Percentiles rank a stretch among this genome's conserved stretches.
phyloP scores from a whole-genome alignment of 2,888 invertebrate genomes.

The Dasypogon diadema region DNA sequence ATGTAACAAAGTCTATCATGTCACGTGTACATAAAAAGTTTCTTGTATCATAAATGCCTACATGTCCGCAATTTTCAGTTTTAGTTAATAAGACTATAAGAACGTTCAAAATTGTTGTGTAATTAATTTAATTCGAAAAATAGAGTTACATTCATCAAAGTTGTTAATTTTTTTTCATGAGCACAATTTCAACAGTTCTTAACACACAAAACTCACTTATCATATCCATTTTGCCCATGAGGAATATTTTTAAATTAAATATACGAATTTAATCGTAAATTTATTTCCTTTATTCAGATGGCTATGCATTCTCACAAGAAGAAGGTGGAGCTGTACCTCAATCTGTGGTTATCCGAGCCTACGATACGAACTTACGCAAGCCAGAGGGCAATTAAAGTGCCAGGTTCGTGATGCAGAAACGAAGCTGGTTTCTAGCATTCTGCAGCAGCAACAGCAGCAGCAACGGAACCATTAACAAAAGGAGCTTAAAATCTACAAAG shows the following conservation, averaged over 20 bases:
- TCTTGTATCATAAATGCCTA: too few relatives aligned
- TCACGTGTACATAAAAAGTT: too few relatives aligned
- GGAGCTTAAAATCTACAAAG: conserved; percentile 25
- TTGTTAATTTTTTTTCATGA: conserved; percentile 14
- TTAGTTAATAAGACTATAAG: too few relatives aligned
- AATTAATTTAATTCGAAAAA: too few relatives aligned
- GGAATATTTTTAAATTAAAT: not conserved
- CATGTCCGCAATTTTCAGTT: too few relatives aligned
- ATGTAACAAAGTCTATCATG: too few relatives aligned
- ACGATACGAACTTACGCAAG: conserved; percentile 92
- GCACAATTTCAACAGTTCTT: not conserved
- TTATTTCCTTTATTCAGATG: conserved; percentile 76
- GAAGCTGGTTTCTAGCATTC: not conserved
- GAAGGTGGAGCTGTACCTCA: conserved; percentile 96
- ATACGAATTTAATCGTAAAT: too few relatives aligned
- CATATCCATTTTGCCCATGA: not conserved
- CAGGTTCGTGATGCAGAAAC: not conserved
- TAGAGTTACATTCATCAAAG: too few relatives aligned
- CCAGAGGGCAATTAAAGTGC: conserved; percentile 73
- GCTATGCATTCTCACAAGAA: conserved; percentile 99
- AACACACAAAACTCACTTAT: not conserved
- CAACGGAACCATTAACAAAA: conserved; percentile 27
- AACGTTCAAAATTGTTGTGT: too few relatives aligned
- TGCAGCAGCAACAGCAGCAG: not conserved
- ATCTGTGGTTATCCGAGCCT: conserved; percentile 94